These are phyloP conservation scores for Dromius quadrimaculatus DNA, from an alignment of 2,888 invertebrate genomes.

Conservation along the genomic window DNA sequence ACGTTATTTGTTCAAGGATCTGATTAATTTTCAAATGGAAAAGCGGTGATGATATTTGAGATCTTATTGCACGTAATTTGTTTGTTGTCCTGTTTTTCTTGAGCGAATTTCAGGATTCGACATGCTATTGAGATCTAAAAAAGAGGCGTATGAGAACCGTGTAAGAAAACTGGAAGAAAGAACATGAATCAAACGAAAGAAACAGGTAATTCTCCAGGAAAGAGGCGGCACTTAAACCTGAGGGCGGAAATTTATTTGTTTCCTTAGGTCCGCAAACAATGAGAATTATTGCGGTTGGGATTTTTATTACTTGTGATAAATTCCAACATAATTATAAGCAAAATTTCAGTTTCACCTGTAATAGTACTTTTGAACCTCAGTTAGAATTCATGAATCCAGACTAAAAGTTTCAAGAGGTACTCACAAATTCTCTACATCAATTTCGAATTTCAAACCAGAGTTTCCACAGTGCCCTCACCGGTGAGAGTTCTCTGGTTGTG, in stretches of 20 bases:
- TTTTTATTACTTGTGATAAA: too few species aligned
- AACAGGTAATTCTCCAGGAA: constrained; percentile 3
- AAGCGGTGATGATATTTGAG: neutral
- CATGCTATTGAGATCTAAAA: constrained; percentile 3
- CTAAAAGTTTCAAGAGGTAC: too few species aligned
- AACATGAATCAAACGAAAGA: constrained; percentile 35
- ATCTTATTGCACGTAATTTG: neutral
- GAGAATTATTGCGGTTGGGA: too few species aligned
- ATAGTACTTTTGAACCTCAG: too few species aligned
- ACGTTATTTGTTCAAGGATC: too few species aligned
- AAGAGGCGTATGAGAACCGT: constrained; percentile 7
- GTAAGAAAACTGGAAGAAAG: neutral
- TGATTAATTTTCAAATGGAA: constrained; percentile 6
- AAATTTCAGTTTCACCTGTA: too few species aligned
- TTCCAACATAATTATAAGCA: too few species aligned
- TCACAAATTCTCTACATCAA: too few species aligned
- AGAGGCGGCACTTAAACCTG: neutral
- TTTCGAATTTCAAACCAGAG: too few species aligned
- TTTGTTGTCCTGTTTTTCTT: constrained; percentile 16
- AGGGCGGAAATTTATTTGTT: neutral
- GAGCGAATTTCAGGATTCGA: constrained; percentile 14
- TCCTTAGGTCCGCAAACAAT: too few species aligned
- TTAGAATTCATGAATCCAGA: too few species aligned
- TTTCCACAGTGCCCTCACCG: neutral
- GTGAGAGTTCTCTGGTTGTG: neutral